Base-by-base conservation (phyloP, 2,113 vertebrate genomes). In the Mastomys coucha region DNA sequence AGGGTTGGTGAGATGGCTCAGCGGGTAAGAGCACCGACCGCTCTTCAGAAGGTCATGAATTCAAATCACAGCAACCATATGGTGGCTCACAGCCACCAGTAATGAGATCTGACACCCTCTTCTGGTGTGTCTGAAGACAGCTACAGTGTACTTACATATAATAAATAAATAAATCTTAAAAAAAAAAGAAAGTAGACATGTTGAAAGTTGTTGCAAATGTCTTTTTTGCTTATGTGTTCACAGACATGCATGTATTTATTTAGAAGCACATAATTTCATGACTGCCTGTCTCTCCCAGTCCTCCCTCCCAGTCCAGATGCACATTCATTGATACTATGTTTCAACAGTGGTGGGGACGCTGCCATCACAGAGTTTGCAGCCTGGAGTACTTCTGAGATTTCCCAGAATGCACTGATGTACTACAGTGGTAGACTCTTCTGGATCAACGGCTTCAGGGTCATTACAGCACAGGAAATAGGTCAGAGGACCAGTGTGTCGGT, bases 361-460 rank as follows among this genome's bases (percentile, higher is more conserved):
- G 12, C 87, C 2, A 1, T 98, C 94, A 98, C 84, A 33, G 98
- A 98, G 91, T 98, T 98, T 94, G 89, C 97, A 88, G 97, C 91
- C 89, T 99, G 98, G 99, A 99, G 98, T 76, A 97, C 96, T 95
- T 98, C 98, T 16, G 97, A 98, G 91, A 97, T 98, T 95, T 98
- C 98, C 78, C 97, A 96, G 78, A 95, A 97, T 93, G 72, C 96
- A 7, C 73, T 99, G 88, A 95, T 97, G 73, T 98, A 98, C 88
- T 99, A 99, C 92, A 99, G 98, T 22, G 97, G 98, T 56, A 98
- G 97, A 17, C 96, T 99, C 2, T 98, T 99, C 94, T 99, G 98
- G 98, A 98, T 99, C 94, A 98, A 98, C 84, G 97, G 89, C 7
- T 97, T 98, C 31, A 97, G 96, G 31, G 97, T 98, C 89, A 98